Percentiles rank a stretch among this genome's conserved stretches.
Conservation (phyloP, 2,888 invertebrate species). For the Himalopsyche tibetana region DNA sequence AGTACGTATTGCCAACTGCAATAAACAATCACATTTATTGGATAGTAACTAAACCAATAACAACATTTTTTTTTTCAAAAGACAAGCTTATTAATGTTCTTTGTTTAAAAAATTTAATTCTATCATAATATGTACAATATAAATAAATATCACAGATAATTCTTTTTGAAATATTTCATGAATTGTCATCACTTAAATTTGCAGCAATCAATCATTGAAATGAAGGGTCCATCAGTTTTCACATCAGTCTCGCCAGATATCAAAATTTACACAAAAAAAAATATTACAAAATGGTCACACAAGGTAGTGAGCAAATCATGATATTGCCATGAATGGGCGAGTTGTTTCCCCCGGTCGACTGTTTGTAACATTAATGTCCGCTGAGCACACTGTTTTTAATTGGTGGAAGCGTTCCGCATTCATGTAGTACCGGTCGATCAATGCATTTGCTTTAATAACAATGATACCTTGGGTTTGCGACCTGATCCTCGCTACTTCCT, state of each 20-base stretch:
- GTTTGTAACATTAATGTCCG: slow-evolving; percentile 42
- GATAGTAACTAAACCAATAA: too few relatives aligned
- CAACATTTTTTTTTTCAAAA: not conserved
- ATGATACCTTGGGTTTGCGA: slow-evolving; percentile 88
- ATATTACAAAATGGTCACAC: not conserved
- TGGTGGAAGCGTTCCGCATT: slow-evolving; percentile 13
- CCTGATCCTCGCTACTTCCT: slow-evolving; percentile 89
- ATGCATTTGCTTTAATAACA: slow-evolving; percentile 67
- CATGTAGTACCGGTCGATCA: slow-evolving; percentile 44
- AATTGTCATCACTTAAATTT: not conserved
- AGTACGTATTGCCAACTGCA: too few relatives aligned
- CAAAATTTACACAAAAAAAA: slow-evolving; percentile 31
- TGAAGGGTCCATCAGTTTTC: slow-evolving; percentile 9
- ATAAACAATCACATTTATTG: too few relatives aligned
- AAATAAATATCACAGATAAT: slow-evolving; percentile 9
- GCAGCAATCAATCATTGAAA: not conserved
- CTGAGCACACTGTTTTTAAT: slow-evolving; percentile 44
- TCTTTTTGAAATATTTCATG: not conserved
- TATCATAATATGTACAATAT: not conserved
- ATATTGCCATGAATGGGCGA: not conserved
- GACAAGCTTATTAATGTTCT: not conserved
- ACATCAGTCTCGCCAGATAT: slow-evolving; percentile 21
- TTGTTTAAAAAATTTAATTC: slow-evolving; percentile 21
- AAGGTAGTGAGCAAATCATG: not conserved
- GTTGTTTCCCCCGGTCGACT: not conserved